Percentiles rank a stretch among this genome's conserved stretches.
Conservation (phyloP, 1,140 invertebrate species). For the Drosophila funebris region DNA sequence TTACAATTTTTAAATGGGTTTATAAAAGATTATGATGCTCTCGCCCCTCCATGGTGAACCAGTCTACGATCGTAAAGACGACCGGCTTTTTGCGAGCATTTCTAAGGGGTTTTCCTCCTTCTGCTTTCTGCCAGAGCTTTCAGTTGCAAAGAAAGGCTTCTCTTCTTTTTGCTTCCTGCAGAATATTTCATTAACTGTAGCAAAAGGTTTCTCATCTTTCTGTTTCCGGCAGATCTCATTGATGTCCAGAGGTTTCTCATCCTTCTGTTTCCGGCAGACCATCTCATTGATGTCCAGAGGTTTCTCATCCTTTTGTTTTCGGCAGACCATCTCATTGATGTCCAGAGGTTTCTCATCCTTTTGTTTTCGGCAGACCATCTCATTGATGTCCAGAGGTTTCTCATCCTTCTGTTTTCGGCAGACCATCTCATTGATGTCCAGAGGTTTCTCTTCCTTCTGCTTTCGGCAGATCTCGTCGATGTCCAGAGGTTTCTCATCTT, state of each 20-base stretch:
- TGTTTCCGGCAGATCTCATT: background rate
- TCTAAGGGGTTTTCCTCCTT: background rate
- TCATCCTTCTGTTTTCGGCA: background rate
- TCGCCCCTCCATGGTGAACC: too few species aligned
- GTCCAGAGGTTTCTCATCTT: background rate
- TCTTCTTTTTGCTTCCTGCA: background rate
- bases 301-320: background rate
- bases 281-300: background rate
- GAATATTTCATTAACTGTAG: background rate
- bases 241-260: background rate
- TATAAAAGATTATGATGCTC: too few species aligned
- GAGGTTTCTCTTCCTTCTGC: background rate
- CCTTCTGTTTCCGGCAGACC: too few species aligned
- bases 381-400: background rate
- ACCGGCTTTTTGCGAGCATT: background rate
- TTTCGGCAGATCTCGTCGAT: too few species aligned
- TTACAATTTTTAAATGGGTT: too few species aligned
- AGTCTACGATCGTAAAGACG: too few species aligned
- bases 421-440: background rate
- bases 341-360: background rate
- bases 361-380: background rate
- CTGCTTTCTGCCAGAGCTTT: background rate
- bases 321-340: background rate
- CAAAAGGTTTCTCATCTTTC: too few species aligned
- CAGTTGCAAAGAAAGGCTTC: background rate